Conservation (phyloP, 1,140 invertebrate genomes). For the Penaeus indicus region DNA sequence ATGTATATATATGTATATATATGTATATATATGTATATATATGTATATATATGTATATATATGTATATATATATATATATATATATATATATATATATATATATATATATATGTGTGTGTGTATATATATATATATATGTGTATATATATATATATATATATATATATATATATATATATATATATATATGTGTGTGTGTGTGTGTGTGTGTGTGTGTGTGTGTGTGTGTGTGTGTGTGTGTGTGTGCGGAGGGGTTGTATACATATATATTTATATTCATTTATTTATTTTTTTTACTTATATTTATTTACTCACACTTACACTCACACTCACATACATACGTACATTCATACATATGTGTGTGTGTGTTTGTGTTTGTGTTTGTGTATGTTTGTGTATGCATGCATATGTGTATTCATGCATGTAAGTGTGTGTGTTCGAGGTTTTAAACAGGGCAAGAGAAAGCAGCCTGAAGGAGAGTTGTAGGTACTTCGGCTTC, state of each 20-base stretch:
- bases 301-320: no score
- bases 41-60: constrained; percentile 33
- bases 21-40: constrained; percentile 30
- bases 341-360: no score
- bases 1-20: constrained; percentile 28
- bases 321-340: no score
- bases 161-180: no score
- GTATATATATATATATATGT: no score
- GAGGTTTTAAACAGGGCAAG: neutral
- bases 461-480: no score
- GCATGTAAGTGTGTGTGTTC: neutral
- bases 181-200: no score
- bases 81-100: constrained; percentile 8
- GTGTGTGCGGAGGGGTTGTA: neutral
- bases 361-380: no score
- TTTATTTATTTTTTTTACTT: no score
- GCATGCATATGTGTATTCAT: neutral
- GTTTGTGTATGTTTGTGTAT: neutral
- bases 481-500: neutral
- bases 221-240: constrained; percentile 4
- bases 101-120: constrained; percentile 21
- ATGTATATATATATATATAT: constrained; percentile 32
- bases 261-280: neutral
- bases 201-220: no score
- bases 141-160: no score